A percentile compares a stretch with the other conserved stretches of the same genome.
phyloP scores from a whole-genome alignment of 1,140 invertebrate genomes.

The Apolygus lucorum region DNA sequence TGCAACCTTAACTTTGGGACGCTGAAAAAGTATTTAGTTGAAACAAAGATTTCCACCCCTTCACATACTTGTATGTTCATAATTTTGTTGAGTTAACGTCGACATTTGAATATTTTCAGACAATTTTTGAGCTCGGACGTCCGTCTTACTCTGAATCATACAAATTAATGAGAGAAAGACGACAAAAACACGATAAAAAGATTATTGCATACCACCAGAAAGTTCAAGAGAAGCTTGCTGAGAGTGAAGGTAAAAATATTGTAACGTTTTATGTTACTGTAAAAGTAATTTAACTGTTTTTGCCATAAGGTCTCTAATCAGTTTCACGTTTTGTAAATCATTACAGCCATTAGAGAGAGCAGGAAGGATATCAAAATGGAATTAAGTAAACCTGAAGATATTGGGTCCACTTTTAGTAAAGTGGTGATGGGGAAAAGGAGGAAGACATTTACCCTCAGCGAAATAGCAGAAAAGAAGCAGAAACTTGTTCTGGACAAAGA shows the following conservation, averaged over 20 bases:
- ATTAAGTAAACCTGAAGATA: slow-evolving; percentile 39
- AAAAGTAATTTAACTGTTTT: not conserved
- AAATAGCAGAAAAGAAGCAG: slow-evolving; percentile 44
- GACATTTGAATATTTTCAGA: slow-evolving; percentile 68
- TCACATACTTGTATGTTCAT: no score
- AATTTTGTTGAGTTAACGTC: no score
- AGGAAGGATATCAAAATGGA: slow-evolving; percentile 38
- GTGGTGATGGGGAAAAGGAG: slow-evolving; percentile 51
- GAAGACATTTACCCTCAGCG: slow-evolving; percentile 40
- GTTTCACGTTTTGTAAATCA: slow-evolving; percentile 24
- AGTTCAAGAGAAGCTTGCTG: slow-evolving; percentile 38
- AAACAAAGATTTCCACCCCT: no score
- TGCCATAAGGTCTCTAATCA: not conserved
- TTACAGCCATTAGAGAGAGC: slow-evolving; percentile 27
- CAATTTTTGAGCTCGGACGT: slow-evolving; percentile 85
- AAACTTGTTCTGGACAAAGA: slow-evolving; percentile 50
- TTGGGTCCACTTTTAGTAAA: slow-evolving; percentile 41
- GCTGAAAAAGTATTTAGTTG: no score
- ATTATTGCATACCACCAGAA: slow-evolving; percentile 37
- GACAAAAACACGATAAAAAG: slow-evolving; percentile 30
- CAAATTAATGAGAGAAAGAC: slow-evolving; percentile 33
- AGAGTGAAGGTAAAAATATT: slow-evolving; percentile 22
- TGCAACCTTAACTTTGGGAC: no score
- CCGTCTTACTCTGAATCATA: slow-evolving; percentile 57
- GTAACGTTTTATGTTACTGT: not conserved